Conservation (phyloP, 2,113 vertebrate species). For the Lanius collurio region DNA sequence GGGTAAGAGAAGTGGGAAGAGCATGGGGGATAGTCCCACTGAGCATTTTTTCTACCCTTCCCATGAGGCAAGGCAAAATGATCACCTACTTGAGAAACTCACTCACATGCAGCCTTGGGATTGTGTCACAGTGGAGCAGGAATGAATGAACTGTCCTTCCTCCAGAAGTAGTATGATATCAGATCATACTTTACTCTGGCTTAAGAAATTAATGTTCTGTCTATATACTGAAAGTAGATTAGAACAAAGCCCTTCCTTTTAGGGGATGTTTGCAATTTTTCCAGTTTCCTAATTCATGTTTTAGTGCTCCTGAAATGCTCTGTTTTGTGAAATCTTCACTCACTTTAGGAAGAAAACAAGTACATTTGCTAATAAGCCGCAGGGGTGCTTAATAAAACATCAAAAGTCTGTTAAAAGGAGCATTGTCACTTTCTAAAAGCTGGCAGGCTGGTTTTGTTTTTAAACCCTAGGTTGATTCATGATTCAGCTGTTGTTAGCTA, state of each 20-base stretch:
- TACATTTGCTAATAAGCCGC: background rate
- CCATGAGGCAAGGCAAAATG: background rate
- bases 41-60: background rate
- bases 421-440: background rate
- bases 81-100: rapidly evolving
- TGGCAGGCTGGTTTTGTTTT: background rate
- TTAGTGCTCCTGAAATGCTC: background rate
- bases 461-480: background rate
- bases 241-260: background rate
- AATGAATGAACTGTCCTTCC: background rate
- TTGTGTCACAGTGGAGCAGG: background rate
- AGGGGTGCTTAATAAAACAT: conserved; percentile 21
- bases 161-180: background rate
- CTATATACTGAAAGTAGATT: background rate
- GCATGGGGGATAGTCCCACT: rapidly evolving
- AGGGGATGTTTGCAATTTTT: background rate
- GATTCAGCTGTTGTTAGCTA: background rate
- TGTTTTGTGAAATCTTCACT: background rate
- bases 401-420: background rate
- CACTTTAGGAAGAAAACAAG: background rate
- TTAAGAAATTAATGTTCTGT: background rate
- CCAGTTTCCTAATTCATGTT: background rate
- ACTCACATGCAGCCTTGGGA: background rate
- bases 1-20: background rate
- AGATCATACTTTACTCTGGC: background rate